These are phyloP conservation scores for Ceuthmochares aereus DNA, from an alignment of 2,113 vertebrate species.

Conservation along the genomic window DNA sequence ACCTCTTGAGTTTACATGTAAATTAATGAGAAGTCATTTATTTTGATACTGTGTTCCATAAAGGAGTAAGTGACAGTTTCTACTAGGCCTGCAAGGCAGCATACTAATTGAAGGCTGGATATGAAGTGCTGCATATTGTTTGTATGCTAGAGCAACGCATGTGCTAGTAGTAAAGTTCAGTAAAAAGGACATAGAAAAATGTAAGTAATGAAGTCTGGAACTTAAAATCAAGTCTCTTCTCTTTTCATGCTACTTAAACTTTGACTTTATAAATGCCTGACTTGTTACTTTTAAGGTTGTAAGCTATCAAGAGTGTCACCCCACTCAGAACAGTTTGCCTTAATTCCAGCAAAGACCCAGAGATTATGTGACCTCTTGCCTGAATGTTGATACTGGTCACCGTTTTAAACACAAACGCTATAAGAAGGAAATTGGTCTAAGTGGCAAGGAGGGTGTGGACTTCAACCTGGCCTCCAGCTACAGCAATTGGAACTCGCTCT, in stretches of 20 bases:
- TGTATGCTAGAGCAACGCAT: not conserved
- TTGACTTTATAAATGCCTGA: not conserved
- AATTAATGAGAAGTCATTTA: not conserved
- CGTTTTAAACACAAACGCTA: not conserved
- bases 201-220: not conserved
- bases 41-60: not conserved
- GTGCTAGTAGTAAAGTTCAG: not conserved
- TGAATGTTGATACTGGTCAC: not conserved
- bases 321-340: not conserved
- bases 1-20: not conserved
- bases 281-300: not conserved
- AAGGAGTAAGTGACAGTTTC: not conserved
- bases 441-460: not conserved
- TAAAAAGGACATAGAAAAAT: not conserved
- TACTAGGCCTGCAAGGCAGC: not conserved
- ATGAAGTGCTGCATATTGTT: not conserved
- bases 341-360: not conserved
- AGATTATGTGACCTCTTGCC: not conserved
- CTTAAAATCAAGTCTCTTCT: not conserved
- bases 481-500: not conserved
- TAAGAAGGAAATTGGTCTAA: not conserved
- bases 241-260: not conserved
- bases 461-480: not conserved
- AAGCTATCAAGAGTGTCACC: not conserved
- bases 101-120: not conserved